Evolutionary conservation across 2,113 vertebrate species (phyloP).

Genomic region (Sylvietta virens): DNA sequence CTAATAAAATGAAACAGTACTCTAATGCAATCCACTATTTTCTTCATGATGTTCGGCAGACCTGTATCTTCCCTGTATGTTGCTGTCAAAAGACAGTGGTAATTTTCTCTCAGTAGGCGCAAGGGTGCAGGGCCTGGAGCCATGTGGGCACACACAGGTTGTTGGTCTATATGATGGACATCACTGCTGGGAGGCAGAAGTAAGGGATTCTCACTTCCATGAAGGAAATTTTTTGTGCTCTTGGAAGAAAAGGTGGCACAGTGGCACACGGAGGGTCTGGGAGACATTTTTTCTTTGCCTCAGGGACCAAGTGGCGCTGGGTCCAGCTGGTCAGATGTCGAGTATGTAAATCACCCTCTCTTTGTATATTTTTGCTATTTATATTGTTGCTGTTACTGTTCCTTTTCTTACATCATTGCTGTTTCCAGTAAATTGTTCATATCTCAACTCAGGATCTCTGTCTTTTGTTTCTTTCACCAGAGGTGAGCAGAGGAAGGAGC

Average conservation of each 20-base stretch:
- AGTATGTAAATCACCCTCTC: background rate
- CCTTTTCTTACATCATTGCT: background rate
- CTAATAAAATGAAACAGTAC: background rate
- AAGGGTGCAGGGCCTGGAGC: background rate
- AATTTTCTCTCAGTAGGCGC: background rate
- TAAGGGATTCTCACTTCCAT: background rate
- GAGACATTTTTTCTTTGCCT: background rate
- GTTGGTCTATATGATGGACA: background rate
- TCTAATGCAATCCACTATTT: background rate
- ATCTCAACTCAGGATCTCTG: background rate
- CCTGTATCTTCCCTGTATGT: background rate
- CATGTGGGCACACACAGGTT: rapidly evolving
- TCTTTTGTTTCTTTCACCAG: background rate
- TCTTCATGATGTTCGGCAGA: background rate
- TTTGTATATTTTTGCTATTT: background rate
- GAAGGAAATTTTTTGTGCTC: background rate
- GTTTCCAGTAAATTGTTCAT: background rate
- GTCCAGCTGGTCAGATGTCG: rapidly evolving
- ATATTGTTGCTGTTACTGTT: background rate
- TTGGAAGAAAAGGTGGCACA: rapidly evolving
- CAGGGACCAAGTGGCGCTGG: rapidly evolving
- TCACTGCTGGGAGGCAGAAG: background rate
- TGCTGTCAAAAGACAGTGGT: rapidly evolving
- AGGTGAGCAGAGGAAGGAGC: background rate
- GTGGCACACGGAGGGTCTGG: background rate